These are phyloP conservation scores for Fragariocoptes setiger DNA, from an alignment of 1,140 invertebrate species.

Conservation along the genomic window DNA sequence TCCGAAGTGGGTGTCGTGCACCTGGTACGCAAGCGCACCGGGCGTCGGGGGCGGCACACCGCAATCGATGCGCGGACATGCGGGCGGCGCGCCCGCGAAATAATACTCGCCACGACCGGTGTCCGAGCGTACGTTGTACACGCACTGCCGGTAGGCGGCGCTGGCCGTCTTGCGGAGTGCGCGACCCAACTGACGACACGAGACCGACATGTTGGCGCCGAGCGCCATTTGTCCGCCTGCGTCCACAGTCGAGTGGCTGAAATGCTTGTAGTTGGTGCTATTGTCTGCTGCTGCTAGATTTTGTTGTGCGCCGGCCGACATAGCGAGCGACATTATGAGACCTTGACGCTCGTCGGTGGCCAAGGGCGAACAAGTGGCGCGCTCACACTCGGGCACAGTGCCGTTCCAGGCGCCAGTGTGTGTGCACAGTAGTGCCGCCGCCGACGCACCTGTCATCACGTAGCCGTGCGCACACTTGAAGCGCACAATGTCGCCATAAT, in stretches of 20 bases:
- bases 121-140: slow-evolving; percentile 62
- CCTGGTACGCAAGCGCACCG: slow-evolving; percentile 63
- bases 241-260: too few relatives aligned
- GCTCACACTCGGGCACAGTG: slow-evolving; percentile 59
- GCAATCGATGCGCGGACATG: slow-evolving; percentile 49
- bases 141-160: slow-evolving; percentile 57
- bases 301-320: neutral
- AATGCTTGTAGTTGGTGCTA: slow-evolving; percentile 21
- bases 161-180: slow-evolving; percentile 42
- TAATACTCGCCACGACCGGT: slow-evolving; percentile 26
- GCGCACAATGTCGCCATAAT: slow-evolving; percentile 56
- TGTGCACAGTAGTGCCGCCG: slow-evolving; percentile 45
- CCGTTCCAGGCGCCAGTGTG: slow-evolving; percentile 75
- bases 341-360: slow-evolving; percentile 62
- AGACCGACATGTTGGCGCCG: slow-evolving; percentile 54
- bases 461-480: slow-evolving; percentile 89
- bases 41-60: slow-evolving; percentile 50
- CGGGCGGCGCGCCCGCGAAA: slow-evolving; percentile 49
- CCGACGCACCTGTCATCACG: slow-evolving; percentile 40
- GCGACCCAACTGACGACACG: slow-evolving; percentile 38
- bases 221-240: slow-evolving; percentile 51
- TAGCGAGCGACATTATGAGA: slow-evolving; percentile 18
- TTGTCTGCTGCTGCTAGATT: neutral
- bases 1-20: slow-evolving; percentile 48
- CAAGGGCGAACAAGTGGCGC: slow-evolving; percentile 56